Conservation (phyloP, 2,113 vertebrate genomes). For the Misgurnus anguillicaudatus region DNA sequence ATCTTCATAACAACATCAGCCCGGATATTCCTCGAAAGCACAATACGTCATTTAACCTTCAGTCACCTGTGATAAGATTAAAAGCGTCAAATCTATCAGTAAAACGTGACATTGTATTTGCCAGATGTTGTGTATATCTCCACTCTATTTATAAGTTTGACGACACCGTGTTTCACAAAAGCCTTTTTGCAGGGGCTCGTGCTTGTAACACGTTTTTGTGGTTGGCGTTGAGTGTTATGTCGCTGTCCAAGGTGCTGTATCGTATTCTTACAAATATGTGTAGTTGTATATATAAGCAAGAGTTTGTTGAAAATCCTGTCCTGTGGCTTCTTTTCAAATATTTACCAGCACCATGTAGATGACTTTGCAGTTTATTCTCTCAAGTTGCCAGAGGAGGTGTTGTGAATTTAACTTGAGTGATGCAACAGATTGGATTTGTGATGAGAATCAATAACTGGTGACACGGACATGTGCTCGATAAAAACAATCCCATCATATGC, state of each 20-base stretch:
- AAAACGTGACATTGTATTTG: background rate
- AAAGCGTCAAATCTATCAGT: background rate
- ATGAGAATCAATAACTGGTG: background rate
- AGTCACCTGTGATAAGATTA: background rate
- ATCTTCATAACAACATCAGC: too few relatives aligned
- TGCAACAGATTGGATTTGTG: background rate
- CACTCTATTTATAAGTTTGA: background rate
- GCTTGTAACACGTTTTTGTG: background rate
- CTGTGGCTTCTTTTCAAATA: constrained; percentile 21
- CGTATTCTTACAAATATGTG: too few relatives aligned
- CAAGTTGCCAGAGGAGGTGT: background rate
- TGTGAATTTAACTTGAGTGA: background rate
- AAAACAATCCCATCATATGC: background rate
- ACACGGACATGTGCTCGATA: background rate
- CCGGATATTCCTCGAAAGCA: background rate
- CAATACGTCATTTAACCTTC: background rate
- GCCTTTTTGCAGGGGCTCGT: background rate
- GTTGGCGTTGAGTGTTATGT: background rate
- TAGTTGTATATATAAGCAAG: too few relatives aligned
- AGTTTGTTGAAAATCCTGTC: background rate
- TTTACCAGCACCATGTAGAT: constrained; percentile 32
- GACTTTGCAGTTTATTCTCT: constrained; percentile 49
- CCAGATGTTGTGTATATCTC: constrained; percentile 11
- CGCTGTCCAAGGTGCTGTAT: constrained; percentile 56
- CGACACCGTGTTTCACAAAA: background rate